These are phyloP conservation scores for Tyrophagus putrescentiae DNA, from an alignment of 1,140 invertebrate species.

Conservation along the genomic window DNA sequence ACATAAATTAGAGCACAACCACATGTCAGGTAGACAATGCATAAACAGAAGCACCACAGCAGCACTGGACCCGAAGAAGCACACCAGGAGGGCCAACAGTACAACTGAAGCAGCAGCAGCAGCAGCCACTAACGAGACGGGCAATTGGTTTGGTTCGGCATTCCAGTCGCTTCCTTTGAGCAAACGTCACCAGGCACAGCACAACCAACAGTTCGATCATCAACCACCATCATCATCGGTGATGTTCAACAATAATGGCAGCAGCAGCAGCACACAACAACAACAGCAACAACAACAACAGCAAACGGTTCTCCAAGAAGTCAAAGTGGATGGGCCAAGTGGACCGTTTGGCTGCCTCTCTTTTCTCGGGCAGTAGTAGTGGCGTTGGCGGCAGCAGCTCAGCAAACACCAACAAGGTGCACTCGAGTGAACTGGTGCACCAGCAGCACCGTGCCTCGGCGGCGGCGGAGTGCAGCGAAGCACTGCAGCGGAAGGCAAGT, in stretches of 20 bases:
- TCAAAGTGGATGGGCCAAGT: conserved; percentile 5
- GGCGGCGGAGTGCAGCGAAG: too few species aligned
- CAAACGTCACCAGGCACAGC: conserved; percentile 4
- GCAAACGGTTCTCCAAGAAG: neutral
- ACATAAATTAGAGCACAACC: too few species aligned
- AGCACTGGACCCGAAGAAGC: neutral
- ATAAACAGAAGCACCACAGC: too few species aligned
- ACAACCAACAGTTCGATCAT: neutral
- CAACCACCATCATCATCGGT: neutral
- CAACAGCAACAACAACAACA: neutral
- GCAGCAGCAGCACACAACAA: neutral
- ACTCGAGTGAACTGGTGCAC: conserved; percentile 7
- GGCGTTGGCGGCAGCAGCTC: too few species aligned
- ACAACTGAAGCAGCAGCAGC: conserved; percentile 1
- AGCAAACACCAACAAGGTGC: too few species aligned
- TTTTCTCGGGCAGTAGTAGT: too few species aligned
- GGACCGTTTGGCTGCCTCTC: neutral
- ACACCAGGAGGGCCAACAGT: neutral
- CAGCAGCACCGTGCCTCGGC: too few species aligned
- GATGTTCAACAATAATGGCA: neutral
- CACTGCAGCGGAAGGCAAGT: too few species aligned
- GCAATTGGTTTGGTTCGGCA: conserved; percentile 1
- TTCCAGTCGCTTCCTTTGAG: neutral
- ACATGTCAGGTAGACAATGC: too few species aligned
- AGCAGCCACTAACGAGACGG: too few species aligned